These are phyloP conservation scores for Anas flavirostris DNA, from an alignment of 2,797 vertebrate genomes.

Conservation along the genomic window DNA sequence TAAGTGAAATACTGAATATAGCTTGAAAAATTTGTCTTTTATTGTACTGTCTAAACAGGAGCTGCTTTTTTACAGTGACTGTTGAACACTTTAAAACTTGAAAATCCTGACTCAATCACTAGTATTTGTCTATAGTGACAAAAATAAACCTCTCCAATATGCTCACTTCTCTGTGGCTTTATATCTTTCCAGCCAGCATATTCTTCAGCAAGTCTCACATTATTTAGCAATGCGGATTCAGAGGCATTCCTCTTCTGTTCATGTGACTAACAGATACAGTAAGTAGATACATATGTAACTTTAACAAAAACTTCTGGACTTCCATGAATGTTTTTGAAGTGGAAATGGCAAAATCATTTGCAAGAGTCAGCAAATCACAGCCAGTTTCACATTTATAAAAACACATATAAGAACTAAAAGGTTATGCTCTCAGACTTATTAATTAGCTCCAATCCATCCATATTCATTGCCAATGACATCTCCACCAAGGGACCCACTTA, in stretches of 20 bases:
- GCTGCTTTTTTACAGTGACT: neutral
- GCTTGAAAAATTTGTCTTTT: neutral
- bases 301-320: neutral
- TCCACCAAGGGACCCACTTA: neutral
- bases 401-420: neutral
- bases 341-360: conserved; percentile 14
- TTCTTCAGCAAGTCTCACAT: neutral
- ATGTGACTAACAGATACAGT: neutral
- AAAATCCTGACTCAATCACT: conserved; percentile 4
- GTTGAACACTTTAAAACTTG: neutral
- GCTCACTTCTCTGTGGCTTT: neutral
- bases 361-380: conserved; percentile 11
- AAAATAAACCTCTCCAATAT: conserved; percentile 32
- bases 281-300: conserved; percentile 33
- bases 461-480: neutral
- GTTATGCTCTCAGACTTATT: neutral
- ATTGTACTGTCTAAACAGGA: neutral
- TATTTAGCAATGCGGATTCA: conserved; percentile 26
- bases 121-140: neutral
- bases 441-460: conserved; percentile 18
- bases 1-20: neutral
- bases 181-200: neutral
- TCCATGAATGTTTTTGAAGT: conserved; percentile 2
- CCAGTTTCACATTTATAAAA: conserved; percentile 3
- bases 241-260: conserved; percentile 27